phyloP scores from a whole-genome alignment of 2,888 invertebrate species.

The Volucella inanis region DNA sequence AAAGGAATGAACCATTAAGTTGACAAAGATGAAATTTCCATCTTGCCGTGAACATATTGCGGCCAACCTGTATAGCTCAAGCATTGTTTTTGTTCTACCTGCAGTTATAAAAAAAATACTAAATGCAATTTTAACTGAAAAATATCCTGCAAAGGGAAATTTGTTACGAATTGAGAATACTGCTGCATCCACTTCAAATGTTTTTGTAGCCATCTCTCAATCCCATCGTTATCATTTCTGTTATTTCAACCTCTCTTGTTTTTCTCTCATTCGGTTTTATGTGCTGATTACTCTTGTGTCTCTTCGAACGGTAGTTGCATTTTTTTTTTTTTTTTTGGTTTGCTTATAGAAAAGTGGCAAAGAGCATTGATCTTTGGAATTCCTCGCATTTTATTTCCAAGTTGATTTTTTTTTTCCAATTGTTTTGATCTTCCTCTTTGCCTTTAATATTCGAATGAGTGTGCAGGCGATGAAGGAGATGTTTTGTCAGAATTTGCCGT shows the following conservation, averaged over 20 bases:
- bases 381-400: conserved; percentile 58
- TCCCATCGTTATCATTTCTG: conserved; percentile 37
- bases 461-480: background rate
- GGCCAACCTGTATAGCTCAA: too few species aligned
- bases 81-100: too few species aligned
- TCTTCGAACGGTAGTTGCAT: conserved; percentile 10
- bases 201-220: conserved; percentile 4
- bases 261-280: background rate
- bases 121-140: too few species aligned
- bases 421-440: background rate
- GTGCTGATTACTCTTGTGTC: background rate
- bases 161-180: too few species aligned
- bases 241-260: conserved; percentile 10
- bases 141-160: too few species aligned
- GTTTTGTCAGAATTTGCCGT: too few species aligned
- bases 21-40: too few species aligned
- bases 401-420: conserved; percentile 27
- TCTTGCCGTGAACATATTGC: too few species aligned
- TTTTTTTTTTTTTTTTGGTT: background rate
- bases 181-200: conserved; percentile 1
- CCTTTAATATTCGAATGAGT: background rate
- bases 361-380: conserved; percentile 72
- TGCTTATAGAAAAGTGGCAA: conserved; percentile 45
- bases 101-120: too few species aligned
- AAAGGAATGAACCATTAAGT: too few species aligned